Evolutionary conservation across 2,888 invertebrate genomes (phyloP).

Genomic region (Yponomeuta malinellus): DNA sequence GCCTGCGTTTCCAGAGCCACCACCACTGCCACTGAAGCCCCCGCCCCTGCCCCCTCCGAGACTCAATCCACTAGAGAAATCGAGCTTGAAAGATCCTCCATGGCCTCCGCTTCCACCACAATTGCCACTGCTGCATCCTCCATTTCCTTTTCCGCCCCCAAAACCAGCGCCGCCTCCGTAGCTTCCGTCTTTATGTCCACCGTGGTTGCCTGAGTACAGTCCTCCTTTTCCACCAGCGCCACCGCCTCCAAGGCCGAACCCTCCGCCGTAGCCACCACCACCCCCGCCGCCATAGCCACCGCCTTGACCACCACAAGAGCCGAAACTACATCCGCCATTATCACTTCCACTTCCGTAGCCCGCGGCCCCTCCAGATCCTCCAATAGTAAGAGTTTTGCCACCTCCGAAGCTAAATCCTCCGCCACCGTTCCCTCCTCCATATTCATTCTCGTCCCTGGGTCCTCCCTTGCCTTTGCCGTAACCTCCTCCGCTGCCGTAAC

Average conservation of each 20-base stretch:
- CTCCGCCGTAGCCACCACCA: slow-evolving; percentile 18
- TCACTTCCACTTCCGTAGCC: slow-evolving; percentile 20
- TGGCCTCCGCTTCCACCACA: neutral
- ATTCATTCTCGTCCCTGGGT: slow-evolving; percentile 32
- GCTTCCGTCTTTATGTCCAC: neutral
- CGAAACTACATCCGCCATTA: slow-evolving; percentile 20
- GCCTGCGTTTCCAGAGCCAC: neutral
- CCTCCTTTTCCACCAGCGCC: slow-evolving; percentile 15
- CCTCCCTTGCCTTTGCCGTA: slow-evolving; percentile 29
- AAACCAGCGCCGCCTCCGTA: neutral
- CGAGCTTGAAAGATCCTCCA: neutral
- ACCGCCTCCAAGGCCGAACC: slow-evolving; percentile 17
- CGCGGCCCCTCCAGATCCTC: slow-evolving; percentile 25
- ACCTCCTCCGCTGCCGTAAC: slow-evolving; percentile 25
- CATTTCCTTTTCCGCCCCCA: slow-evolving; percentile 17
- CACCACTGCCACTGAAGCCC: slow-evolving; percentile 14
- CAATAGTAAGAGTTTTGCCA: slow-evolving; percentile 20
- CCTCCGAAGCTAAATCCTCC: slow-evolving; percentile 36
- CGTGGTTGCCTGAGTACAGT: neutral
- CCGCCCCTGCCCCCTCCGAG: slow-evolving; percentile 18
- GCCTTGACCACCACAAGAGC: slow-evolving; percentile 25
- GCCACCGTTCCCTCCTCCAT: slow-evolving; percentile 21
- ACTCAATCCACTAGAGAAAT: neutral
- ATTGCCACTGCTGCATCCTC: slow-evolving; percentile 17
- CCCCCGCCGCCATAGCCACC: slow-evolving; percentile 25